These are phyloP conservation scores for Brachycybe producta DNA, from an alignment of 2,888 invertebrate species.

Conservation along the genomic window DNA sequence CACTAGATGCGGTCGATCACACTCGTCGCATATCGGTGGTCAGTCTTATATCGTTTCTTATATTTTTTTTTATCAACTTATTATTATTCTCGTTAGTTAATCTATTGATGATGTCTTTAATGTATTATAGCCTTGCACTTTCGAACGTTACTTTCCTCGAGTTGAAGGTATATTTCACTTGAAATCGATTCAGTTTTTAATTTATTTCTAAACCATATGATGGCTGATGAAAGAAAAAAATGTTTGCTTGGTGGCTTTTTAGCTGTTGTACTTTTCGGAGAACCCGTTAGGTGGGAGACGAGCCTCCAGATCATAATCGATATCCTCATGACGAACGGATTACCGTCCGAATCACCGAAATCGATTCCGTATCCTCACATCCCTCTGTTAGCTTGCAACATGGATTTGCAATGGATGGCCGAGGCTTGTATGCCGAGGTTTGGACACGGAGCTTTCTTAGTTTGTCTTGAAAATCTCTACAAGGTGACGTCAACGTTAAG, in stretches of 20 bases:
- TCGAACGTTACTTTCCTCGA: conserved; percentile 41
- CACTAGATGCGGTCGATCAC: conserved; percentile 46
- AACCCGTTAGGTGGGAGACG: conserved; percentile 52
- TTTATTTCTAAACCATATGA: background rate
- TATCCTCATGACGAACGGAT: conserved; percentile 46
- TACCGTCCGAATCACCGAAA: conserved; percentile 34
- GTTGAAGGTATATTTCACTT: conserved; percentile 39
- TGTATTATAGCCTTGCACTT: conserved; percentile 36
- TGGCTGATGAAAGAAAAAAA: background rate
- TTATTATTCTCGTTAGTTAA: conserved; percentile 21
- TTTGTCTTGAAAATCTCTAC: conserved; percentile 48
- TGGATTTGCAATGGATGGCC: conserved; percentile 53
- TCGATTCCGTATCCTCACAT: conserved; percentile 45
- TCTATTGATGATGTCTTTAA: conserved; percentile 12
- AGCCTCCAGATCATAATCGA: conserved; percentile 49
- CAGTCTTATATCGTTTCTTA: conserved; percentile 20
- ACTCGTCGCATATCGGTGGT: conserved; percentile 33
- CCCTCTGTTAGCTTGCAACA: conserved; percentile 52
- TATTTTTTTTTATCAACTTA: conserved; percentile 8
- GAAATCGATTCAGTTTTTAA: background rate
- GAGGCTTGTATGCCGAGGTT: conserved; percentile 50
- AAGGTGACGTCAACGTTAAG: conserved; percentile 30
- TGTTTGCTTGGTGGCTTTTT: conserved; percentile 10
- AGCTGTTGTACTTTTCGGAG: conserved; percentile 50
- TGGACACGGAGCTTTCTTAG: conserved; percentile 51